phyloP scores from a whole-genome alignment of 2,797 vertebrate species.

The Borostomias antarcticus region DNA sequence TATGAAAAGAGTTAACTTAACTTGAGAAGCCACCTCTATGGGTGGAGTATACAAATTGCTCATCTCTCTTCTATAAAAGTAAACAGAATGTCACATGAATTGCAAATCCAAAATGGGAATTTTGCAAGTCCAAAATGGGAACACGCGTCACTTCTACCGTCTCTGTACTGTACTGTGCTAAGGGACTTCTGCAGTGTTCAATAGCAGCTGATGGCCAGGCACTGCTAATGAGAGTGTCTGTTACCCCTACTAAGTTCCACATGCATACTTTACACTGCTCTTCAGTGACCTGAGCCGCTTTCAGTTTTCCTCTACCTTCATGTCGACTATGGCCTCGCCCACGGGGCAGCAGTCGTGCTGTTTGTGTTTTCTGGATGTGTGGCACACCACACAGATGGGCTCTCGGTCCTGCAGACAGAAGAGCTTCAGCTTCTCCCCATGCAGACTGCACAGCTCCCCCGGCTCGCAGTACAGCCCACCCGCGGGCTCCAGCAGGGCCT shows the following conservation, averaged over 20 bases:
- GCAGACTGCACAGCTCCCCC: conserved; percentile 56
- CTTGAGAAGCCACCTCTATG: too few relatives aligned
- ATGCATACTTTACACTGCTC: too few relatives aligned
- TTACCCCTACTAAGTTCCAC: too few relatives aligned
- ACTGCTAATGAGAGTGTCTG: too few relatives aligned
- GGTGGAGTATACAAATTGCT: too few relatives aligned
- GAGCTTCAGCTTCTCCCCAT: conserved; percentile 74
- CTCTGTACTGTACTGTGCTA: background rate
- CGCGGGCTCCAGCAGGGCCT: rapidly evolving
- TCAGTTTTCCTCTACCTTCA: conserved; percentile 52
- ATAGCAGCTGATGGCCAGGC: too few relatives aligned
- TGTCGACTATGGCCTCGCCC: conserved; percentile 59
- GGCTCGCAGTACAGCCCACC: conserved; percentile 49
- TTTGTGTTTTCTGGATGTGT: conserved; percentile 73
- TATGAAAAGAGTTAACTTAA: too few relatives aligned
- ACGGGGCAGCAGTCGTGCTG: conserved; percentile 73
- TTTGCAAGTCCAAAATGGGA: background rate
- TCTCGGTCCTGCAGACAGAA: conserved; percentile 69
- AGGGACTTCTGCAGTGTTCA: too few relatives aligned
- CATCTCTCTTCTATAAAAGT: background rate
- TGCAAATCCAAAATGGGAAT: background rate
- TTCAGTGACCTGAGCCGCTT: background rate
- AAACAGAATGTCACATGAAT: background rate
- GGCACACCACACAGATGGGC: conserved; percentile 78
- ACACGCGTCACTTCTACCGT: background rate